Evolutionary conservation across 2,888 invertebrate genomes (phyloP).

Genomic region (Nasonia oneida): DNA sequence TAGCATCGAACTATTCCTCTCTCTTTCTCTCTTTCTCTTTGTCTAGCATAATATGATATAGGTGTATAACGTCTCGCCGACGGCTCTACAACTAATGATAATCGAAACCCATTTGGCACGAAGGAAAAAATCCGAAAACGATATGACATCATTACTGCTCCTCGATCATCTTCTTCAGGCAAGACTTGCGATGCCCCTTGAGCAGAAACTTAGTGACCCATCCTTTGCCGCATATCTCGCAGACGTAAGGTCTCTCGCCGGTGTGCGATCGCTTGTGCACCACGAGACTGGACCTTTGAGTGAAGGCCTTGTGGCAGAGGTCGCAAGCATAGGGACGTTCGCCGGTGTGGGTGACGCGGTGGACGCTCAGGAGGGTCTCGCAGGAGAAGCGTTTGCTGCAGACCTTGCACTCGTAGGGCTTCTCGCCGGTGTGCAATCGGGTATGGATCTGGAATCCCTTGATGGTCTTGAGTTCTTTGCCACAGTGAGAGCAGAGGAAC

Average conservation of each 20-base stretch:
- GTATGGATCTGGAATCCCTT: conserved; percentile 74
- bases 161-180: not conserved
- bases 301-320: conserved; percentile 70
- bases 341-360: conserved; percentile 73
- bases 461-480: conserved; percentile 73
- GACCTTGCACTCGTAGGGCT: conserved; percentile 72
- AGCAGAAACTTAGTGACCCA: conserved; percentile 73
- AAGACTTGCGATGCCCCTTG: conserved; percentile 69
- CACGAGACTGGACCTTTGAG: conserved; percentile 73
- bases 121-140: not conserved
- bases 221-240: conserved; percentile 70
- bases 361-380: conserved; percentile 79
- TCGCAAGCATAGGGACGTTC: conserved; percentile 70
- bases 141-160: conserved; percentile 1
- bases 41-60: not conserved
- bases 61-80: not conserved
- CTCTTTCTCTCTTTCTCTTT: not conserved
- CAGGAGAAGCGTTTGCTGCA: conserved; percentile 74
- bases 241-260: conserved; percentile 73
- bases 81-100: not conserved
- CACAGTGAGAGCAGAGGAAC: conserved; percentile 72
- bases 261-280: conserved; percentile 74
- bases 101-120: conserved; percentile 16
- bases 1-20: not conserved
- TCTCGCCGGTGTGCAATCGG: conserved; percentile 74